Evolutionary conservation across 2,113 vertebrate species (phyloP).

Genomic region (Pelecanoides urinatrix): DNA sequence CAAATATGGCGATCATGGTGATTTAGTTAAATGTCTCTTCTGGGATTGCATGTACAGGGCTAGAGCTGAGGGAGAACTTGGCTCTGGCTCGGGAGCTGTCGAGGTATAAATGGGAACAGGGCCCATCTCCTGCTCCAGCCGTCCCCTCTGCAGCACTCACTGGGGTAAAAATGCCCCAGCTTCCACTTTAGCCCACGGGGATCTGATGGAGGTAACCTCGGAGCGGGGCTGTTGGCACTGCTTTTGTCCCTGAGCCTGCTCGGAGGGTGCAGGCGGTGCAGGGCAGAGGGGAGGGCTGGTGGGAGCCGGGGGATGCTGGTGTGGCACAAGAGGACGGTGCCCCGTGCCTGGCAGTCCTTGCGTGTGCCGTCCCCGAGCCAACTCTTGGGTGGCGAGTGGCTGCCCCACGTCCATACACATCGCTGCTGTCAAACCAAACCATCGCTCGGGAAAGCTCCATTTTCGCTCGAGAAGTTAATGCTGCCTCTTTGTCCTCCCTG

Average conservation of each 20-base stretch:
- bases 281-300: background rate
- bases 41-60: background rate
- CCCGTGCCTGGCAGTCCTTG: background rate
- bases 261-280: background rate
- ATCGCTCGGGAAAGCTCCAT: slow-evolving; percentile 3
- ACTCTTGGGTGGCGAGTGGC: background rate
- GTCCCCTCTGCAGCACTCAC: background rate
- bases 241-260: background rate
- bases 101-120: background rate
- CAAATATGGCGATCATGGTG: background rate
- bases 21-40: background rate
- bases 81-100: background rate
- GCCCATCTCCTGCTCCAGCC: background rate
- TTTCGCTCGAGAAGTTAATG: slow-evolving; percentile 10
- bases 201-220: background rate
- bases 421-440: slow-evolving; percentile 27
- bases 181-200: background rate
- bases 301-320: background rate
- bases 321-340: background rate
- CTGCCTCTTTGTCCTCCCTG: background rate
- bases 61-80: background rate
- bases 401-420: background rate
- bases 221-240: background rate
- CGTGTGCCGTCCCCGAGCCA: background rate
- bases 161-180: background rate